phyloP scores from a whole-genome alignment of 2,888 invertebrate species.

The Escarpia spicata region DNA sequence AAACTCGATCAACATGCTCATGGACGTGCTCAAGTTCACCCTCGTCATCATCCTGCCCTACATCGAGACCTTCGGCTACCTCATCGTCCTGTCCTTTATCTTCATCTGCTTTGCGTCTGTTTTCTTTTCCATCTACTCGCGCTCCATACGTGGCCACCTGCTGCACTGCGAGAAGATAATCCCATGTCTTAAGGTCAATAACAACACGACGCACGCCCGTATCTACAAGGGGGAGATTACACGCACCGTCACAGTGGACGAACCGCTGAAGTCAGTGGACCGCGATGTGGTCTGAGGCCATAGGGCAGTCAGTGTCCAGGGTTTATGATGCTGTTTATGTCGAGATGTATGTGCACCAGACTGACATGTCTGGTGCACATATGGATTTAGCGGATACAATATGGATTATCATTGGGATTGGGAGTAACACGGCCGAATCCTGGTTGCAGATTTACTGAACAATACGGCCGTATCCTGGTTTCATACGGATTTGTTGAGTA shows the following conservation, averaged over 20 bases:
- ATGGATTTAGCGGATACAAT: too few relatives aligned
- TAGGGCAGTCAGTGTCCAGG: not conserved
- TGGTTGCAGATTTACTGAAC: too few relatives aligned
- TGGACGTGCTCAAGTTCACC: slow-evolving; percentile 68
- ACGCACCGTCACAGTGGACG: not conserved
- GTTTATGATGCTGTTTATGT: not conserved
- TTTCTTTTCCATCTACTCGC: slow-evolving; percentile 55
- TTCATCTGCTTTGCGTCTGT: slow-evolving; percentile 56
- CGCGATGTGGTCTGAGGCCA: not conserved
- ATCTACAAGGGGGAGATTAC: not conserved
- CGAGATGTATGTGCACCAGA: too few relatives aligned
- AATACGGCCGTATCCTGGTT: too few relatives aligned
- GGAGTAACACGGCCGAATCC: too few relatives aligned
- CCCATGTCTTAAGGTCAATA: not conserved
- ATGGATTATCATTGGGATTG: too few relatives aligned
- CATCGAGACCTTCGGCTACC: slow-evolving; percentile 67
- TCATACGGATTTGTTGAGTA: too few relatives aligned
- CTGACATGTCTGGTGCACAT: too few relatives aligned
- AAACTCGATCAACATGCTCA: slow-evolving; percentile 67
- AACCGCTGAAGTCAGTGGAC: not conserved
- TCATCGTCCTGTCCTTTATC: slow-evolving; percentile 66
- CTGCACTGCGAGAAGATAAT: not conserved
- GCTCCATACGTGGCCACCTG: slow-evolving; percentile 29
- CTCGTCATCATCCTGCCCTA: slow-evolving; percentile 67
- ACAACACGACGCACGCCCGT: not conserved